Conservation (phyloP, 2,888 invertebrate species). For the Agrochola lychnidis region DNA sequence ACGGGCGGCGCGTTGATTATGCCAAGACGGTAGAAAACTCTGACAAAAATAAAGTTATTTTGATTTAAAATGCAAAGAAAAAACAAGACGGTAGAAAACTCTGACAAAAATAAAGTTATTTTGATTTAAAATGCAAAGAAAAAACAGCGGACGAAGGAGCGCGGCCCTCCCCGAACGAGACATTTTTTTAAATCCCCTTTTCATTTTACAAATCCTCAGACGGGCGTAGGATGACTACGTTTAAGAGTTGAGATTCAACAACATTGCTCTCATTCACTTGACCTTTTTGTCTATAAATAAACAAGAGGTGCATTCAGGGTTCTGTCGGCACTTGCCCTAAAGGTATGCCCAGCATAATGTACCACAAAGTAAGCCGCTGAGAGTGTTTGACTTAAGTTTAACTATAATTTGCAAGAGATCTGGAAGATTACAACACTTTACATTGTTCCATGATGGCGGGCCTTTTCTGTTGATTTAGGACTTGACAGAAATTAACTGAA, state of each 20-base stretch:
- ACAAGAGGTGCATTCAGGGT: slow-evolving; percentile 46
- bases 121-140: slow-evolving; percentile 88
- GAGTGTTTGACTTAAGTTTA: slow-evolving; percentile 85
- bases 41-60: slow-evolving; percentile 87
- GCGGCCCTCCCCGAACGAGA: slow-evolving; percentile 71
- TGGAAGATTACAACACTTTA: slow-evolving; percentile 86
- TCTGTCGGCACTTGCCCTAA: slow-evolving; percentile 38
- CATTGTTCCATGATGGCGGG: slow-evolving; percentile 77
- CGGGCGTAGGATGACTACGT: slow-evolving; percentile 73
- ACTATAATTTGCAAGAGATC: slow-evolving; percentile 87
- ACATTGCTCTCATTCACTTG: slow-evolving; percentile 63
- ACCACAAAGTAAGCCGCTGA: slow-evolving; percentile 73
- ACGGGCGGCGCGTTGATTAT: slow-evolving; percentile 83
- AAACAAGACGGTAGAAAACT: slow-evolving; percentile 85
- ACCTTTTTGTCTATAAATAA: slow-evolving; percentile 33
- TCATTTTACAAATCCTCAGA: slow-evolving; percentile 83
- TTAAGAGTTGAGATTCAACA: slow-evolving; percentile 72
- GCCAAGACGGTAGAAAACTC: slow-evolving; percentile 85
- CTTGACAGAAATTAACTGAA: slow-evolving; percentile 82
- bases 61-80: slow-evolving; percentile 88
- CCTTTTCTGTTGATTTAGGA: slow-evolving; percentile 87
- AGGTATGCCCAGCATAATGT: slow-evolving; percentile 59
- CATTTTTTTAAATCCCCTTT: slow-evolving; percentile 79
- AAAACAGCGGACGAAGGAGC: slow-evolving; percentile 76
- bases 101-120: slow-evolving; percentile 87